A percentile compares a stretch with the other conserved stretches of the same genome.
phyloP scores from a whole-genome alignment of 1,140 invertebrate species.

The Conus betulinus region DNA sequence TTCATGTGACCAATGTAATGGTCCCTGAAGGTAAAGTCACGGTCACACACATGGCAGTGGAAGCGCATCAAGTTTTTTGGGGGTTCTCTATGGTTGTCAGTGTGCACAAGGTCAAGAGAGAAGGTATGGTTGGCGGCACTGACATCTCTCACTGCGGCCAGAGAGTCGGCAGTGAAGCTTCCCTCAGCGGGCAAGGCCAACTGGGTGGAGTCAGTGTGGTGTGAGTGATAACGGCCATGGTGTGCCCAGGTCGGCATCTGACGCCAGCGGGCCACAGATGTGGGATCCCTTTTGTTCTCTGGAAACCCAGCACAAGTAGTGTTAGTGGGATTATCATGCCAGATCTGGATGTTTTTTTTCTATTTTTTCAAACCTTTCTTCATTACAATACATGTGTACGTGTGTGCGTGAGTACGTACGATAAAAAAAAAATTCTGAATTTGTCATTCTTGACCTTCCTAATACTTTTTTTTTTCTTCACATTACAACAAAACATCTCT shows the following conservation, averaged over 20 bases:
- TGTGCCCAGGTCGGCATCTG: neutral
- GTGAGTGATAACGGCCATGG: neutral
- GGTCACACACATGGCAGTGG: neutral
- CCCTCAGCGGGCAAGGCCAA: neutral
- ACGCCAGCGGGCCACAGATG: neutral
- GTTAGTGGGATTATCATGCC: neutral
- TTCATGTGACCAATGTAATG: slow-evolving; percentile 18
- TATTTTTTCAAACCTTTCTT: no score
- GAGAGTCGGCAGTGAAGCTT: neutral
- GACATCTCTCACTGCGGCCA: neutral
- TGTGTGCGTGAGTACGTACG: no score
- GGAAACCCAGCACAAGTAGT: neutral
- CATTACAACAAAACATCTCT: no score
- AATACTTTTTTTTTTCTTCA: no score
- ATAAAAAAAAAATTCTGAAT: no score
- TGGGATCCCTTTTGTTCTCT: neutral
- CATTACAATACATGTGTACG: no score
- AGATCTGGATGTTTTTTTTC: neutral
- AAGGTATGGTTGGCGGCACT: neutral
- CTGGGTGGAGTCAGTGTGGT: neutral
- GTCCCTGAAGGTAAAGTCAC: slow-evolving; percentile 8
- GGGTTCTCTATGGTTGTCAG: no score
- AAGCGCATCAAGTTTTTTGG: neutral
- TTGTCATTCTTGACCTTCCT: no score
- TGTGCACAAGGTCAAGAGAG: neutral